Percentiles rank a stretch among this genome's conserved stretches.
Conservation (phyloP, 2,888 invertebrate genomes). For the Gastrophysa polygoni region DNA sequence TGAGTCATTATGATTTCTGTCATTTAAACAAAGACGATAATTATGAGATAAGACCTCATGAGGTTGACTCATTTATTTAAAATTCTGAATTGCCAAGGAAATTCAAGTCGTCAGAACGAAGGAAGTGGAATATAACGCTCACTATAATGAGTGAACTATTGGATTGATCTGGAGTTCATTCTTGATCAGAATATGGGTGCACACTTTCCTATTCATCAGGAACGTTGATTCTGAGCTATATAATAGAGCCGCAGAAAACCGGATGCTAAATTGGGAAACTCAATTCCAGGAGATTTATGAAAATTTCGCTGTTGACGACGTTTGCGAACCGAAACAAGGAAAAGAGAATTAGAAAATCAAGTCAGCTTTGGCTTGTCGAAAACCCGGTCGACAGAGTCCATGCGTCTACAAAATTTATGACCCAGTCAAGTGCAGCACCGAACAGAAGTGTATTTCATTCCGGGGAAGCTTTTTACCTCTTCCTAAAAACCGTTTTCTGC, state of each 20-base stretch:
- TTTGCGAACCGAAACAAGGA: constrained; percentile 20
- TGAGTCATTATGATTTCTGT: constrained; percentile 28
- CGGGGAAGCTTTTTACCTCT: constrained; percentile 13
- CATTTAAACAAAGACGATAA: constrained; percentile 27
- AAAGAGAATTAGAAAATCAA: constrained; percentile 30
- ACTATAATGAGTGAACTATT: too few species aligned
- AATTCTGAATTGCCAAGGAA: not conserved
- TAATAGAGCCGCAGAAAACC: too few species aligned
- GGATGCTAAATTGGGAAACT: not conserved
- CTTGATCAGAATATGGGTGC: too few species aligned
- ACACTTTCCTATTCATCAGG: too few species aligned
- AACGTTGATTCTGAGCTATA: too few species aligned
- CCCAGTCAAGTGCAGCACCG: constrained; percentile 40
- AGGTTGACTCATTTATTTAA: not conserved
- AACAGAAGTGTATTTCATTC: constrained; percentile 31
- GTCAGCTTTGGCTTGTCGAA: constrained; percentile 24
- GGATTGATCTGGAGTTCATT: too few species aligned
- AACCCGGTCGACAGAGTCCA: constrained; percentile 30
- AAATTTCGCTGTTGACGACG: constrained; percentile 22
- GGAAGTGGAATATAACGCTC: not conserved
- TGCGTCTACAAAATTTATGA: constrained; percentile 40
- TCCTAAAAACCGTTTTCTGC: constrained; percentile 13
- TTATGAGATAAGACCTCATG: not conserved
- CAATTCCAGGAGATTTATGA: constrained; percentile 10
- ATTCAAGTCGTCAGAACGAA: not conserved